Evolutionary conservation across 2,888 invertebrate genomes (phyloP).

Genomic region (Diplolepis rosae): DNA sequence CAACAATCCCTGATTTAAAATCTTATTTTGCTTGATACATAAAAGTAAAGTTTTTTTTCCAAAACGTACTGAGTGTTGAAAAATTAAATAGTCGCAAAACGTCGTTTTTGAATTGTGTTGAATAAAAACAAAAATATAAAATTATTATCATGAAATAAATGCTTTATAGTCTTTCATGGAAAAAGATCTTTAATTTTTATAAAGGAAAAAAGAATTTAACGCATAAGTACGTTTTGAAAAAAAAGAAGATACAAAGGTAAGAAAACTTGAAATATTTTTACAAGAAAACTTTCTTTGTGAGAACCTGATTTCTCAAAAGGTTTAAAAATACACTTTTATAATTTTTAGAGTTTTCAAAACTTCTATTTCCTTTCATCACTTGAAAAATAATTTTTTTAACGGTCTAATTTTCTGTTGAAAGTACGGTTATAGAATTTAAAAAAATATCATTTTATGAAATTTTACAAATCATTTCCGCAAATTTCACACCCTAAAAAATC

Average conservation of each 20-base stretch:
- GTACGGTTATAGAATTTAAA: not conserved
- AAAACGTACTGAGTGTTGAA: not conserved
- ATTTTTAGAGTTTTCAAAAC: not conserved
- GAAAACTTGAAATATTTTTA: not conserved
- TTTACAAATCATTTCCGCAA: not conserved
- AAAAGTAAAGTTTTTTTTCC: slow-evolving; percentile 2
- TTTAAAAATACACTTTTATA: not conserved
- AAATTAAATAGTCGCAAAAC: not conserved
- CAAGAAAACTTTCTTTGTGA: not conserved
- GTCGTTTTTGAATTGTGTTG: not conserved
- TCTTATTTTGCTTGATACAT: not conserved
- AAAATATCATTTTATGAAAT: not conserved
- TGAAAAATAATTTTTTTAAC: not conserved
- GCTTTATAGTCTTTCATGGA: not conserved
- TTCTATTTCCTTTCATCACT: not conserved
- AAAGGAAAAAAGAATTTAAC: not conserved
- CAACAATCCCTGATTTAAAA: not conserved
- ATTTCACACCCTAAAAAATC: not conserved
- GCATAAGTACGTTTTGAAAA: not conserved
- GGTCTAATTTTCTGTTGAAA: not conserved
- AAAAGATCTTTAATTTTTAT: not conserved
- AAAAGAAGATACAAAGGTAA: not conserved
- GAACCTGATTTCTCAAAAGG: not conserved
- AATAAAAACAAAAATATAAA: not conserved
- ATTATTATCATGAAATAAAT: slow-evolving; percentile 16